Evolutionary conservation across 2,113 vertebrate genomes (phyloP).

Genomic region (Xyliphius kryptos): DNA sequence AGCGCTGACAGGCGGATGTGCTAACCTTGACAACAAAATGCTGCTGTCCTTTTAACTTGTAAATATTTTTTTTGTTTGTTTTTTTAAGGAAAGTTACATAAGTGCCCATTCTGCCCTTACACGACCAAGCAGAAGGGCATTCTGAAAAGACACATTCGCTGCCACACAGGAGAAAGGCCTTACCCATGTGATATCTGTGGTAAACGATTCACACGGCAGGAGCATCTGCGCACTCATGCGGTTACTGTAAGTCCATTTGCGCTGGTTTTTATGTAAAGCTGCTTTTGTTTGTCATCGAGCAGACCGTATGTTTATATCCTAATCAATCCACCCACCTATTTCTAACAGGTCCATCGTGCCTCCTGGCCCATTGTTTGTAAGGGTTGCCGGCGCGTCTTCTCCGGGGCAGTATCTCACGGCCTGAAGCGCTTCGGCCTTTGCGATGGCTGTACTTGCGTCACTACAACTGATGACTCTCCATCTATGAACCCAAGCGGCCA

Average conservation of each 20-base stretch:
- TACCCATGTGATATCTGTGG: conserved; percentile 93
- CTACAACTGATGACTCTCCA: conserved; percentile 72
- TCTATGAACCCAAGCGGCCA: conserved; percentile 72
- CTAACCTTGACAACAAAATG: too few relatives aligned
- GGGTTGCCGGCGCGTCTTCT: conserved; percentile 86
- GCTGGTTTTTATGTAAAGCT: not conserved
- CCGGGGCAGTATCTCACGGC: conserved; percentile 75
- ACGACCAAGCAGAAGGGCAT: conserved; percentile 96
- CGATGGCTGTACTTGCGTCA: conserved; percentile 86
- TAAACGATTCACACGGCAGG: conserved; percentile 91
- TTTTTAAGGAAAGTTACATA: conserved; percentile 88
- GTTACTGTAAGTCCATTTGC: conserved; percentile 74
- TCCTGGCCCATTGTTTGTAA: conserved; percentile 90
- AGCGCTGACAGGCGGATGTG: too few relatives aligned
- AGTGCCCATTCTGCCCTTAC: conserved; percentile 94
- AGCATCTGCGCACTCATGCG: conserved; percentile 88
- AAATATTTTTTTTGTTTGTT: too few relatives aligned
- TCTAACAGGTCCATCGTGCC: conserved; percentile 83
- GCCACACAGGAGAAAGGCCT: conserved; percentile 90
- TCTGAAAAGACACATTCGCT: conserved; percentile 91
- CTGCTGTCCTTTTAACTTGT: too few relatives aligned
- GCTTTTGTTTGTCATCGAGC: too few relatives aligned
- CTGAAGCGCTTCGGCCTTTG: conserved; percentile 85
- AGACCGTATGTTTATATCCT: not conserved
- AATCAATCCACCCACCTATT: not conserved